Conservation (phyloP, 2,888 invertebrate genomes). For the Parnassius smintheus region DNA sequence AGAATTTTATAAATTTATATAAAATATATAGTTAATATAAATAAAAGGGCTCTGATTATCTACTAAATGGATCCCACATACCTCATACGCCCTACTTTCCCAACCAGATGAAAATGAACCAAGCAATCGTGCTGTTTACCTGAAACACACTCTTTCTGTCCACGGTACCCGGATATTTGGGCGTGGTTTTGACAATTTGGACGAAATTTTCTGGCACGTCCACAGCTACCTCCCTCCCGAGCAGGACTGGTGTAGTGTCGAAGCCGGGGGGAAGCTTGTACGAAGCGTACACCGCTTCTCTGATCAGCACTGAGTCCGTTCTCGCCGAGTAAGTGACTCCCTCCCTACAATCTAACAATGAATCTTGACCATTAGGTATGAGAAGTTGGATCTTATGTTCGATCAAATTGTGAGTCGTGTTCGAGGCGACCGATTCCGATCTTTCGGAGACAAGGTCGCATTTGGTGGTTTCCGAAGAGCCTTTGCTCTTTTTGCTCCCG, state of each 20-base stretch:
- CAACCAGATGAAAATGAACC: conserved; percentile 39
- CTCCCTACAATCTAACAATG: conserved; percentile 70
- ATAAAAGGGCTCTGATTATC: conserved; percentile 6
- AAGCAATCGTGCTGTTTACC: conserved; percentile 66
- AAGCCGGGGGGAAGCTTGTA: conserved; percentile 73
- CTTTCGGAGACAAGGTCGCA: conserved; percentile 63
- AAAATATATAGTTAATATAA: too few relatives aligned
- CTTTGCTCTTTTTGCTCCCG: conserved; percentile 71
- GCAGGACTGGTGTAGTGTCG: conserved; percentile 73
- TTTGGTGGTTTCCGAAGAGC: conserved; percentile 70
- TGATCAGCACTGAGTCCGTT: conserved; percentile 75
- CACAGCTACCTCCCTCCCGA: conserved; percentile 87
- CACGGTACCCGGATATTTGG: conserved; percentile 83
- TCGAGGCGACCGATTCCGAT: conserved; percentile 63
- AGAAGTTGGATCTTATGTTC: conserved; percentile 73
- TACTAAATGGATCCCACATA: conserved; percentile 12
- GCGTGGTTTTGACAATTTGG: conserved; percentile 88
- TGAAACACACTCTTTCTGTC: conserved; percentile 77
- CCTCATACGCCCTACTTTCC: conserved; percentile 32
- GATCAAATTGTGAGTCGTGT: conserved; percentile 56
- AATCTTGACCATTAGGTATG: conserved; percentile 73
- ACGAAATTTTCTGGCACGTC: conserved; percentile 95
- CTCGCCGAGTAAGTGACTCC: conserved; percentile 72
- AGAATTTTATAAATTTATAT: too few relatives aligned
- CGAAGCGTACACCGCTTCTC: conserved; percentile 73